Conservation (phyloP, 2,797 vertebrate genomes). For the Thamnophis elegans region DNA sequence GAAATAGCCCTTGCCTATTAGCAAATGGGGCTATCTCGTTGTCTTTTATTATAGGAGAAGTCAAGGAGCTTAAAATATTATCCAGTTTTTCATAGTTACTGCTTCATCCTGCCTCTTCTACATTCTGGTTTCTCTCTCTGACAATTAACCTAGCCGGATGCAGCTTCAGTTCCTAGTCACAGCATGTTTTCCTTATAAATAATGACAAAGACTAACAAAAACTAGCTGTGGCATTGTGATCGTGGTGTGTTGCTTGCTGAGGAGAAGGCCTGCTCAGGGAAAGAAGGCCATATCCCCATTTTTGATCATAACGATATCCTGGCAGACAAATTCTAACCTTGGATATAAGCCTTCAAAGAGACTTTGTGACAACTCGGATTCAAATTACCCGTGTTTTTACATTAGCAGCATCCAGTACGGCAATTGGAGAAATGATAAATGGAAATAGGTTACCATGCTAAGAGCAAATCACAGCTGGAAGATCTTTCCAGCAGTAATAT, state of each 20-base stretch:
- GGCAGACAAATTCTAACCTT: neutral
- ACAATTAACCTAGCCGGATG: neutral
- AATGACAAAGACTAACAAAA: neutral
- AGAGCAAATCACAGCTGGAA: slow-evolving; percentile 33
- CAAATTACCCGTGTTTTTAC: slow-evolving; percentile 2
- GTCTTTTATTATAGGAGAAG: neutral
- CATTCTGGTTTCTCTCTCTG: neutral
- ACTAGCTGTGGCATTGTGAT: neutral
- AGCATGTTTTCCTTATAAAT: neutral
- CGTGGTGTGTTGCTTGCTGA: neutral
- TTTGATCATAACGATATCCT: neutral
- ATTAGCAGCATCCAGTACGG: neutral
- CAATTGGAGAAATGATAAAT: slow-evolving; percentile 14
- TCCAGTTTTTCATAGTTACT: neutral
- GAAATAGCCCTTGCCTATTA: neutral
- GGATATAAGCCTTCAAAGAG: neutral
- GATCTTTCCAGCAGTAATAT: slow-evolving; percentile 18
- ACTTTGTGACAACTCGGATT: neutral
- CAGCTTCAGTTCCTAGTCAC: neutral
- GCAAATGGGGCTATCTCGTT: neutral
- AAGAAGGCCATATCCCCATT: neutral
- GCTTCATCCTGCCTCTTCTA: neutral
- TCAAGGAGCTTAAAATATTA: neutral
- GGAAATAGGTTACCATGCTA: slow-evolving; percentile 10
- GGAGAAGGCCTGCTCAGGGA: too few relatives aligned